phyloP scores from a whole-genome alignment of 2,113 vertebrate species.

The Hemiprocne comata region DNA sequence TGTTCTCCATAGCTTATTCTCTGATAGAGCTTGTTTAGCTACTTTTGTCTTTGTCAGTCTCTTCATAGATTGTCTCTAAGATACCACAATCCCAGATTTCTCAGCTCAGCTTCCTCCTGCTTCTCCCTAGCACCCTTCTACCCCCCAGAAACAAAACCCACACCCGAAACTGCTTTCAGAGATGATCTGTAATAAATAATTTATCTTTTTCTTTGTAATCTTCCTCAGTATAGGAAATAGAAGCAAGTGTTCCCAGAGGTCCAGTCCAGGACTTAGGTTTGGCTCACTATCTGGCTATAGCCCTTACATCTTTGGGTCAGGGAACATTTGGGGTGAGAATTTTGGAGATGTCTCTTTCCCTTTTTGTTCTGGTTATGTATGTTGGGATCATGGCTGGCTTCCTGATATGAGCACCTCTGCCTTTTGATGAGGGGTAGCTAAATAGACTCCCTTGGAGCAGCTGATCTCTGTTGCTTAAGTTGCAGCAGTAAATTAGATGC shows the following conservation, averaged over 20 bases:
- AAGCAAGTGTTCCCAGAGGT: neutral
- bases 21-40: neutral
- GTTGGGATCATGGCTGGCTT: neutral
- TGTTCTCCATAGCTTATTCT: neutral
- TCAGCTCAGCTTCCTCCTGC: neutral
- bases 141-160: rapidly evolving
- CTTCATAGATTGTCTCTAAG: neutral
- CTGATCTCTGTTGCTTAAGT: neutral
- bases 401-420: neutral
- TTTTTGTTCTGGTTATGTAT: neutral
- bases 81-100: neutral
- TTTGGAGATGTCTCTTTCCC: neutral
- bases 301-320: neutral
- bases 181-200: neutral
- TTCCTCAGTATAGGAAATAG: neutral
- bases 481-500: neutral
- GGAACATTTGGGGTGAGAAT: neutral
- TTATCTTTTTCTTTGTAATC: neutral
- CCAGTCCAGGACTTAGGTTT: neutral
- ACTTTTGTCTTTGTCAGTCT: neutral
- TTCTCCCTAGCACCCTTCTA: neutral
- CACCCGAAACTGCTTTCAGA: neutral
- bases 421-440: neutral
- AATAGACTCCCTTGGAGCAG: neutral
- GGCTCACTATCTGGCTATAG: neutral